A percentile compares a stretch with the other conserved stretches of the same genome.
phyloP scores from a whole-genome alignment of 2,888 invertebrate genomes.

The Asteroscopus sphinx region DNA sequence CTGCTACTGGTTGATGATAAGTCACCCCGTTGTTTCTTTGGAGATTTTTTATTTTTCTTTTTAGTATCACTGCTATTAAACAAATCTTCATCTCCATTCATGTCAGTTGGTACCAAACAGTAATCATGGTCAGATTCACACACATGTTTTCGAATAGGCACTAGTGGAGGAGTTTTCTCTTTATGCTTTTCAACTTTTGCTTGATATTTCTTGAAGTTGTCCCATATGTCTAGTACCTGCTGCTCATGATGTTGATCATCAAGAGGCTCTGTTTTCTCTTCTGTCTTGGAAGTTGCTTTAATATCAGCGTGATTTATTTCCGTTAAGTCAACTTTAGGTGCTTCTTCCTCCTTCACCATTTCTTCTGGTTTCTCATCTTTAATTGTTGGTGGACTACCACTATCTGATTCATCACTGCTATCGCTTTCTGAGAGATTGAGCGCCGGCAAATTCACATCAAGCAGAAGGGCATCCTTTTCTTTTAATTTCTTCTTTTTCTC shows the following conservation, averaged over 20 bases:
- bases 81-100: conserved; percentile 84
- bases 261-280: conserved; percentile 69
- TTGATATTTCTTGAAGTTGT: conserved; percentile 93
- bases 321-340: conserved; percentile 49
- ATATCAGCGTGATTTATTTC: conserved; percentile 44
- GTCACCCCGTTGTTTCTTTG: conserved; percentile 84
- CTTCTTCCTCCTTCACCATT: conserved; percentile 59
- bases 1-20: conserved; percentile 93
- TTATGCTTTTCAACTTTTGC: conserved; percentile 91
- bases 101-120: conserved; percentile 88
- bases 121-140: conserved; percentile 94
- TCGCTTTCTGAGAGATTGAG: conserved; percentile 96
- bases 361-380: conserved; percentile 66
- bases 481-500: conserved; percentile 84
- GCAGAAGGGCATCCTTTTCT: conserved; percentile 84
- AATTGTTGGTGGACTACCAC: conserved; percentile 70
- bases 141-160: conserved; percentile 89
- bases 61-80: conserved; percentile 72
- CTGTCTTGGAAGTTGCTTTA: conserved; percentile 58
- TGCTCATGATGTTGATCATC: conserved; percentile 89
- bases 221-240: conserved; percentile 93
- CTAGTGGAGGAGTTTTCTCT: conserved; percentile 83
- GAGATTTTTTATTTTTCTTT: conserved; percentile 87
- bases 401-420: conserved; percentile 92
- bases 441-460: conserved; percentile 92